phyloP scores from a whole-genome alignment of 2,888 invertebrate genomes.

The Synanthedon vespiformis region DNA sequence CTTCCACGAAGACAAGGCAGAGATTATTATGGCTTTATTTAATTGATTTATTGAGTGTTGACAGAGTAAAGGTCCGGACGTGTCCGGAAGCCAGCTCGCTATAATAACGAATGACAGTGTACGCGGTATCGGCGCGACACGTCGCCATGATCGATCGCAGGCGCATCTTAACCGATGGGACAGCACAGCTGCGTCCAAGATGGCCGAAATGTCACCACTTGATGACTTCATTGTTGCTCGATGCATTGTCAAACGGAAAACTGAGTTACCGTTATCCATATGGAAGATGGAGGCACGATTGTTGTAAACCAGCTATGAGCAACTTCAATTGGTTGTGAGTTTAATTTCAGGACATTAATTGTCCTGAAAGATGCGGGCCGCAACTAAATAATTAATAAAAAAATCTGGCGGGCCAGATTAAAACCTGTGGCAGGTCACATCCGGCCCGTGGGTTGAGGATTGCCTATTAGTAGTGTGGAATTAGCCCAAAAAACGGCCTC shows the following conservation, averaged over 20 bases:
- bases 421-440: too few relatives aligned
- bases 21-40: conserved; percentile 48
- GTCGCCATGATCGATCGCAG: conserved; percentile 41
- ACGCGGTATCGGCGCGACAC: conserved; percentile 30
- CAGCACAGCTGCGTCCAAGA: conserved; percentile 33
- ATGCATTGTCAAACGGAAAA: conserved; percentile 16
- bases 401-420: too few relatives aligned
- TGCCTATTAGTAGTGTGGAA: too few relatives aligned
- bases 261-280: too few relatives aligned
- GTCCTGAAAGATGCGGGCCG: too few relatives aligned
- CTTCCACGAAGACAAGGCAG: conserved; percentile 11
- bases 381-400: too few relatives aligned
- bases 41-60: conserved; percentile 66
- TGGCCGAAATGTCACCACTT: conserved; percentile 23
- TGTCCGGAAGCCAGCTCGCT: conserved; percentile 54
- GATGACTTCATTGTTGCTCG: conserved; percentile 38
- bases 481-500: too few relatives aligned
- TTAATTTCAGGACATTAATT: too few relatives aligned
- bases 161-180: conserved; percentile 31
- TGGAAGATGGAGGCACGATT: too few relatives aligned
- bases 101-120: conserved; percentile 54
- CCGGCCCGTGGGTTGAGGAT: too few relatives aligned
- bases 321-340: too few relatives aligned
- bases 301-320: too few relatives aligned
- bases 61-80: conserved; percentile 34